These are phyloP conservation scores for Scaptomyza cyrtandrae DNA, from an alignment of 2,888 invertebrate genomes.

Conservation along the genomic window DNA sequence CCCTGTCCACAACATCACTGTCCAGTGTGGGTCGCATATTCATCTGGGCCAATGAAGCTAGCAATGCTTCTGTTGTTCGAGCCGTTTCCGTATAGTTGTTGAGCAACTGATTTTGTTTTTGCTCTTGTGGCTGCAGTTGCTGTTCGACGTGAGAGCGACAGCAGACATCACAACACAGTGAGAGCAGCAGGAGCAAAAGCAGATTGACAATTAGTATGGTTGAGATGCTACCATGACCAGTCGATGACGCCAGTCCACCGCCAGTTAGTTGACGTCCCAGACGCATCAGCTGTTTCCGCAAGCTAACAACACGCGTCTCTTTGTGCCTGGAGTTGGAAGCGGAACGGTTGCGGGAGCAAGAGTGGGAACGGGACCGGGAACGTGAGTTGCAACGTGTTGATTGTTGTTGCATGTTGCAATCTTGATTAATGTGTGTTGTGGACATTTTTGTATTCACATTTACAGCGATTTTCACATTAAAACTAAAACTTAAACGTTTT, in stretches of 20 bases:
- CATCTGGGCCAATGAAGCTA: slow-evolving; percentile 7
- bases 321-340: background rate
- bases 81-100: slow-evolving; percentile 19
- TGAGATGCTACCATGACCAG: slow-evolving; percentile 53
- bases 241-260: background rate
- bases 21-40: slow-evolving; percentile 58
- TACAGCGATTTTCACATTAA: slow-evolving; percentile 71
- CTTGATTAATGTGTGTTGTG: slow-evolving; percentile 37
- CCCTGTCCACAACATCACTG: slow-evolving; percentile 70
- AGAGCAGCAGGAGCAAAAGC: slow-evolving; percentile 62
- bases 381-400: background rate
- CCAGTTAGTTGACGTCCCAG: slow-evolving; percentile 42
- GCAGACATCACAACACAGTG: slow-evolving; percentile 73
- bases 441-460: slow-evolving; percentile 73
- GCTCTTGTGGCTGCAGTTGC: slow-evolving; percentile 4
- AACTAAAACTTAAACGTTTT: slow-evolving; percentile 65
- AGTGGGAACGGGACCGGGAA: slow-evolving; percentile 2
- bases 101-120: background rate
- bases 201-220: slow-evolving; percentile 67
- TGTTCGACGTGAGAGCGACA: slow-evolving; percentile 62
- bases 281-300: slow-evolving; percentile 47
- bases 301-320: slow-evolving; percentile 10
- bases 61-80: background rate
- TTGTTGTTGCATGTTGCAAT: slow-evolving; percentile 5
- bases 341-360: background rate